Evolutionary conservation across 2,888 invertebrate species (phyloP).

Genomic region (Oscheius sp.): DNA sequence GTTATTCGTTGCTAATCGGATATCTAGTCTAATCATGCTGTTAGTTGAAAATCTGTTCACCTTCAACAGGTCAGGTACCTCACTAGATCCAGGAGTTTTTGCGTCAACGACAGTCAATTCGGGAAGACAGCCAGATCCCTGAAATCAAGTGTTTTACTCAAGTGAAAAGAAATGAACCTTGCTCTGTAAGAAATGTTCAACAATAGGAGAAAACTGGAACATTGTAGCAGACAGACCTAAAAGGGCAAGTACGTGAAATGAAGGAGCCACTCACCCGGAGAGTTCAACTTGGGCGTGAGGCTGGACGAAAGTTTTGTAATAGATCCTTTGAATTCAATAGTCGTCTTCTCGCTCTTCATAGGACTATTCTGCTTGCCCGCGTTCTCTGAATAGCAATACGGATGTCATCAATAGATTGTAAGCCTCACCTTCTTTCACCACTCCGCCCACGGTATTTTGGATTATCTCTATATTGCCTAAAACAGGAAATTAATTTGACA

Average conservation of each 20-base stretch:
- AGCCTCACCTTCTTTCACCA: constrained; percentile 10
- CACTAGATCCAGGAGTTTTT: constrained; percentile 46
- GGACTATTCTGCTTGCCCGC: constrained; percentile 27
- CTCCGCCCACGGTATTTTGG: constrained; percentile 9
- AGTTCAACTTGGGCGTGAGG: constrained; percentile 22
- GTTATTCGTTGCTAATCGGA: not conserved
- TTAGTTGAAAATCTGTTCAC: constrained; percentile 16
- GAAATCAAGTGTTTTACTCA: not conserved
- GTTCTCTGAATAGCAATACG: constrained; percentile 7
- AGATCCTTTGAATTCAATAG: constrained; percentile 36
- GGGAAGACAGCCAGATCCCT: constrained; percentile 41
- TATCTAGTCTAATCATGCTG: not conserved
- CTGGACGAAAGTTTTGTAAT: constrained; percentile 30
- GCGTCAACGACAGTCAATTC: constrained; percentile 49
- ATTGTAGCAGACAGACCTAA: constrained; percentile 64
- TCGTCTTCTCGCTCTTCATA: constrained; percentile 31
- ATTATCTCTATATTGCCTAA: constrained; percentile 27
- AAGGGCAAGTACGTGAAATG: not conserved
- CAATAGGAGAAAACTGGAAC: constrained; percentile 73
- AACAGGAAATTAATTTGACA: not conserved
- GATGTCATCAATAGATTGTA: not conserved
- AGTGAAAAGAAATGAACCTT: constrained; percentile 19
- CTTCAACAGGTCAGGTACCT: constrained; percentile 46
- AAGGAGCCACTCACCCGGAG: constrained; percentile 22
- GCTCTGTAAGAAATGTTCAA: constrained; percentile 68